Base-by-base conservation (phyloP, 2,888 invertebrate species). In the Ctena decussata region DNA sequence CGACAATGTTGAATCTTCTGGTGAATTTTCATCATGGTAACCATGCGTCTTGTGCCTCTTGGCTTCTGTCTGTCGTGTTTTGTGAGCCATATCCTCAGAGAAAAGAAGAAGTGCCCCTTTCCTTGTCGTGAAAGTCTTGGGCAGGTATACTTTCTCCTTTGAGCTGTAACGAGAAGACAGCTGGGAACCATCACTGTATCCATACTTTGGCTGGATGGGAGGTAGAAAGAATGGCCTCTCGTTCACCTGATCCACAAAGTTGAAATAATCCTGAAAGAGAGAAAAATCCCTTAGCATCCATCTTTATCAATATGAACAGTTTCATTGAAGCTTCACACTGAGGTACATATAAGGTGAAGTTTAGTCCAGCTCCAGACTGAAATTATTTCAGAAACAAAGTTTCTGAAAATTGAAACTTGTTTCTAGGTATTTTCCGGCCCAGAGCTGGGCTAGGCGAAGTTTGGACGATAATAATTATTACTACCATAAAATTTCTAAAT, bases 41-140 rank as follows among this genome's bases (percentile, higher is more conserved):
- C 80, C 82, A 27, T 81, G 80, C 5, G 6, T 5, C 57, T 57
- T 85, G 80, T 79, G 85, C 41, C 85, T 85, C 65, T 79, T 85
- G 12, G 57, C 12, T 15, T 85, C 83, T 27, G 69, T 39, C n/a
- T 81, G 76, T 77, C 84, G 82, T 15, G 89, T 90, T 70, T 89
- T 93, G 37, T 90, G 85, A 0, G 95, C 94, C 82, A 94, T 86
- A 83, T 95, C 95, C 85, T 96, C 95, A 6, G 95, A 95, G 89
- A 95, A 96, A n/a, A 96, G 84, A 32, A 96, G 86, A 46, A 96
- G 85, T 0, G 95, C 95, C 21, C 95, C 95, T 87, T 94, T 95
- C 21, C 95, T 89, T 6, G 95, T 96, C 1, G 94, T 95, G 85
- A 95, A 96, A 21, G 95, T 96, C 85, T 95, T 95, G 0, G 95